phyloP scores from a whole-genome alignment of 1,140 invertebrate species.

The Branchinecta lindahli region DNA sequence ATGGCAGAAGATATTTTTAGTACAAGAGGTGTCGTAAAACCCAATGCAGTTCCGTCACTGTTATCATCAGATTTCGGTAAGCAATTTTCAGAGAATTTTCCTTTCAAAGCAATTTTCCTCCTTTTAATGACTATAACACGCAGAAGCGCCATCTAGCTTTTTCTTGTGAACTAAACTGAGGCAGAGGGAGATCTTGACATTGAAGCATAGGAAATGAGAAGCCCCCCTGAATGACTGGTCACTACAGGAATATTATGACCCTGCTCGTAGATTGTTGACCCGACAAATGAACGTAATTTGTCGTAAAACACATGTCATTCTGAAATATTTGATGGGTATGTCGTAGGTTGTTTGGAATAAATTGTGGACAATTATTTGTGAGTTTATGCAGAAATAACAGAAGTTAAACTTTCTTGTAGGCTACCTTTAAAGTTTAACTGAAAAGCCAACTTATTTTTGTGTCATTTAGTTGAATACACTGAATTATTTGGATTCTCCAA shows the following conservation, averaged over 20 bases:
- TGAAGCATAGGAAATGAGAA: not conserved
- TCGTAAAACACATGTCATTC: slow-evolving; percentile 8
- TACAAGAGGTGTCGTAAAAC: slow-evolving; percentile 8
- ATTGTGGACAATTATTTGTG: slow-evolving; percentile 8
- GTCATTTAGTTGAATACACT: no score
- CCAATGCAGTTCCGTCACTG: not conserved
- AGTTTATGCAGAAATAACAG: slow-evolving; percentile 9
- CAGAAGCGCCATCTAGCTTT: no score
- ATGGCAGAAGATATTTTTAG: slow-evolving; percentile 9
- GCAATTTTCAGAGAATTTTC: slow-evolving; percentile 2
- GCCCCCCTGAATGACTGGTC: not conserved
- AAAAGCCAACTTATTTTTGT: no score
- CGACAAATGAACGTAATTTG: slow-evolving; percentile 8
- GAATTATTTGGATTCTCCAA: no score
- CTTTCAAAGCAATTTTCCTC: no score
- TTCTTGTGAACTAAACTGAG: no score
- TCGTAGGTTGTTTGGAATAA: slow-evolving; percentile 5
- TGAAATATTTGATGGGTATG: slow-evolving; percentile 5
- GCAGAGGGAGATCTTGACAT: no score
- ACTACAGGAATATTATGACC: slow-evolving; percentile 8
- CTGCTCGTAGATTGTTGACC: slow-evolving; percentile 4
- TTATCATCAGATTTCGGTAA: slow-evolving; percentile 9
- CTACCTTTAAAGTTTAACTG: no score
- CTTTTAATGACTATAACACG: no score
- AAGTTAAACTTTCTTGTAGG: slow-evolving; percentile 6